Evolutionary conservation across 2,888 invertebrate genomes (phyloP).

Genomic region (Agrotis segetum): DNA sequence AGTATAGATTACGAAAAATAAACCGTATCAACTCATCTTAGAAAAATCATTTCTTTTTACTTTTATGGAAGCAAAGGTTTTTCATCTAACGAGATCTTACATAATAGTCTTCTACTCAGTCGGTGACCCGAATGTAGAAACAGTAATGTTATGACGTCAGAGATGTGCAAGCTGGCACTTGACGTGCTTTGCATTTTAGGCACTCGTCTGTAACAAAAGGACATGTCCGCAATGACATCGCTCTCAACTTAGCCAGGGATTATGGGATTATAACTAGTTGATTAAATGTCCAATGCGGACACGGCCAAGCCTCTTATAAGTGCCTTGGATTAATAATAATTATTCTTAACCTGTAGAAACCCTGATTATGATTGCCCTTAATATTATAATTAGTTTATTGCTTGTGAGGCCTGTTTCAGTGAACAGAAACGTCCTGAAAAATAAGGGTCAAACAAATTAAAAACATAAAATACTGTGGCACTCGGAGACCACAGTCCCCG

Average conservation of each 20-base stretch:
- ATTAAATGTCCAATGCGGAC: neutral
- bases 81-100: neutral
- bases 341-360: neutral
- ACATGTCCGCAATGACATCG: neutral
- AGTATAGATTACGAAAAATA: no score
- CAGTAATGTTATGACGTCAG: neutral
- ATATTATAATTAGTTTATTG: neutral
- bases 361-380: neutral
- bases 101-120: neutral
- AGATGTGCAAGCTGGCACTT: neutral
- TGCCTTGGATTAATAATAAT: neutral
- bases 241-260: neutral
- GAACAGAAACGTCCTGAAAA: neutral
- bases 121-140: neutral
- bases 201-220: neutral
- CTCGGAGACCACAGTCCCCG: no score
- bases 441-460: neutral
- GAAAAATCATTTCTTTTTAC: no score
- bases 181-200: neutral
- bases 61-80: neutral
- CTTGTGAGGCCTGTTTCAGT: neutral
- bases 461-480: no score
- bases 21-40: no score
- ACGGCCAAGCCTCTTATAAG: neutral
- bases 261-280: neutral